These are phyloP conservation scores for Girardinichthys multiradiatus DNA, from an alignment of 2,113 vertebrate species.

Conservation along the genomic window DNA sequence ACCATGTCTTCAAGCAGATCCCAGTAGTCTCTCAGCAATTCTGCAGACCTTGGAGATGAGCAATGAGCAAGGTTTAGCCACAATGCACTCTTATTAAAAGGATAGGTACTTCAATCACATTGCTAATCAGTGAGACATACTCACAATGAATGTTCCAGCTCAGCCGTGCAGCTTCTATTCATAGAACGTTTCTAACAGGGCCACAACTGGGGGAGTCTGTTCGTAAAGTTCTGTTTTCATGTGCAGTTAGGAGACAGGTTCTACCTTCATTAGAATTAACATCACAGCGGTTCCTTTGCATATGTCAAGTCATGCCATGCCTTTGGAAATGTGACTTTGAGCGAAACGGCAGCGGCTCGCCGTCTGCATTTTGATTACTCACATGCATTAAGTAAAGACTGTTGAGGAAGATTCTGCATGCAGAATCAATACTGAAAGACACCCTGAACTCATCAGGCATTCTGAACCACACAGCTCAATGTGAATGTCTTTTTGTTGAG, in stretches of 20 bases:
- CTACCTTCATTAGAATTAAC: conserved; percentile 49
- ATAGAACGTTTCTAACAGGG: conserved; percentile 41
- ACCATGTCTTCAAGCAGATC: conserved; percentile 36
- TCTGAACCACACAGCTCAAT: conserved; percentile 28
- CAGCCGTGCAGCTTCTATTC: conserved; percentile 14
- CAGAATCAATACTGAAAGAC: conserved; percentile 60
- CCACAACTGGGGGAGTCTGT: conserved; percentile 16
- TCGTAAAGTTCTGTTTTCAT: conserved; percentile 38
- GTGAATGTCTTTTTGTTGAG: conserved; percentile 33
- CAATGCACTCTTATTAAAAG: conserved; percentile 44
- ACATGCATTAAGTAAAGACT: conserved; percentile 55
- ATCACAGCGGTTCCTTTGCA: conserved; percentile 55
- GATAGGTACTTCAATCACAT: conserved; percentile 48
- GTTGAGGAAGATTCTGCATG: conserved; percentile 47
- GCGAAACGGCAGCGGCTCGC: conserved; percentile 39
- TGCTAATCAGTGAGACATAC: conserved; percentile 54
- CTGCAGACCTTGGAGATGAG: conserved; percentile 52
- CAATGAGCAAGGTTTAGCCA: conserved; percentile 43
- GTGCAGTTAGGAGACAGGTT: conserved; percentile 39
- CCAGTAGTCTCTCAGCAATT: conserved; percentile 39
- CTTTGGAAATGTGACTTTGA: conserved; percentile 77
- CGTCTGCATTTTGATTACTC: conserved; percentile 70
- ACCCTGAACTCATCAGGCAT: conserved; percentile 38
- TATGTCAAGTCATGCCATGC: conserved; percentile 72
- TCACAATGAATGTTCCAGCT: conserved; percentile 37